phyloP scores from a whole-genome alignment of 2,113 vertebrate genomes.

The Rhinogobius similis region DNA sequence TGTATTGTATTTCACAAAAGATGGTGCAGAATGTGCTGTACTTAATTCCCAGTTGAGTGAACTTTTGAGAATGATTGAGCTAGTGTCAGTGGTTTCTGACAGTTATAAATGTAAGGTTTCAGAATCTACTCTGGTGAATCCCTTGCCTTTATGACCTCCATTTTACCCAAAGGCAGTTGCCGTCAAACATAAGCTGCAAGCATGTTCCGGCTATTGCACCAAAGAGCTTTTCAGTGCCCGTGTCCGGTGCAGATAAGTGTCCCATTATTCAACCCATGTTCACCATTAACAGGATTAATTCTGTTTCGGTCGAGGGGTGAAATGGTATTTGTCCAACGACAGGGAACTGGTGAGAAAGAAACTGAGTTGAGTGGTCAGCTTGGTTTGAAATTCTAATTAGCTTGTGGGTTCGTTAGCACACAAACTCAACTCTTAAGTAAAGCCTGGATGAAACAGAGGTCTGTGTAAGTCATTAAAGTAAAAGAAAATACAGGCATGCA shows the following conservation, averaged over 20 bases:
- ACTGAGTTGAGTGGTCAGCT: slow-evolving; percentile 56
- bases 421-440: slow-evolving; percentile 44
- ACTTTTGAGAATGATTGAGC: neutral
- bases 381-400: slow-evolving; percentile 72
- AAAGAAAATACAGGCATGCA: slow-evolving; percentile 31
- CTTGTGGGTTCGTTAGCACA: slow-evolving; percentile 63
- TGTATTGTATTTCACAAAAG: neutral
- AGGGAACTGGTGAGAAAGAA: slow-evolving; percentile 57
- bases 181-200: slow-evolving; percentile 29
- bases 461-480: slow-evolving; percentile 68
- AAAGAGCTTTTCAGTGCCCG: slow-evolving; percentile 38
- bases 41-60: neutral
- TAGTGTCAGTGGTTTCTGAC: neutral
- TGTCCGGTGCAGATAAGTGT: slow-evolving; percentile 68
- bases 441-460: slow-evolving; percentile 35
- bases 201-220: slow-evolving; percentile 22
- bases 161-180: slow-evolving; percentile 35
- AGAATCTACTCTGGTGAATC: neutral
- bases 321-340: slow-evolving; percentile 66
- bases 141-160: slow-evolving; percentile 16
- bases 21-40: neutral
- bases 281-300: slow-evolving; percentile 77
- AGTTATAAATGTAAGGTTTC: neutral
- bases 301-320: slow-evolving; percentile 54
- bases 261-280: slow-evolving; percentile 68